Evolutionary conservation across 2,888 invertebrate genomes (phyloP), one percentile per base, ranked within the genome.

Genomic region (Sesia bembeciformis): DNA sequence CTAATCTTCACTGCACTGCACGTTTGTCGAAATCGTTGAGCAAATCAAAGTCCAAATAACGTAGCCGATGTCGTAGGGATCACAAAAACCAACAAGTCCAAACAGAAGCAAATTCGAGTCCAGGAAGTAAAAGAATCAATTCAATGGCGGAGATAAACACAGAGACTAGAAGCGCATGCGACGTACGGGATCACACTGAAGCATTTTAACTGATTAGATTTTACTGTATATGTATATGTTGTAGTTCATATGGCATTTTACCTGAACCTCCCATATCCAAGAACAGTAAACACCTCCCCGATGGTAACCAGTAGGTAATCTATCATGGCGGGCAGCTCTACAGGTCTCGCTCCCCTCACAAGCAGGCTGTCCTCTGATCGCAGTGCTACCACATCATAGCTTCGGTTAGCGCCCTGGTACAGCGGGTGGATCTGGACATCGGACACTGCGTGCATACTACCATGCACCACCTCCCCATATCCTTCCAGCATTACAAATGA

Each of bases 181-280:
- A n/a, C n/a, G n/a, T n/a, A n/a, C n/a, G n/a, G n/a, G n/a, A n/a
- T n/a, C n/a, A n/a, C n/a, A n/a, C n/a, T n/a, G n/a, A n/a, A n/a
- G n/a, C n/a, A n/a, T n/a, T n/a, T n/a, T n/a, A n/a, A n/a, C n/a
- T n/a, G n/a, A n/a, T n/a, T n/a, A n/a, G n/a, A n/a, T n/a, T n/a
- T n/a, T n/a, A n/a, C n/a, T n/a, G n/a, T n/a, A n/a, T n/a, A n/a
- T n/a, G n/a, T n/a, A n/a, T n/a, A n/a, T n/a, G 23, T 23, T 23
- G 2, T 23, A 39, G 39, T 5, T 51, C 49, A 38, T n/a, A 4
- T 2, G 46, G n/a, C 1, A 5, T 39, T 40, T 58, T 61, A 83
- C 86, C 86, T 78, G 59, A 73, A 80, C 5, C 67, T 68, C 5
- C 80, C 82, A 56, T 74, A 85, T 50, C 83, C 85, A 1, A 84